Conservation (phyloP, 2,113 vertebrate species). For the Herpetotheres cachinnans region DNA sequence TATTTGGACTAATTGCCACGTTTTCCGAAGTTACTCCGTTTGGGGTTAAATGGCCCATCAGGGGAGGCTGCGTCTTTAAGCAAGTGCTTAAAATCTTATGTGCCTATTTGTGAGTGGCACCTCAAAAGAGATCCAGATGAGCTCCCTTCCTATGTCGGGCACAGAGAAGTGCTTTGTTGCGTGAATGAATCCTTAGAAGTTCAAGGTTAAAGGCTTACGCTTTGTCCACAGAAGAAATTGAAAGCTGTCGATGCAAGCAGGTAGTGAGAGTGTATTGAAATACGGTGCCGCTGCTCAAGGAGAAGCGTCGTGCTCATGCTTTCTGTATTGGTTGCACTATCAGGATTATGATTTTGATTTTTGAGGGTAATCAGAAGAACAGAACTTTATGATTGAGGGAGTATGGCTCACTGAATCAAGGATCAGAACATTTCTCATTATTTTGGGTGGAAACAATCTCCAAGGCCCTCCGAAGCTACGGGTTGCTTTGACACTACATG, state of each 20-base stretch:
- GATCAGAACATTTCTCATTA: neutral
- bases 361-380: neutral
- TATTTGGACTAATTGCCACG: neutral
- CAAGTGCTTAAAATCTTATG: neutral
- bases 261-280: rapidly evolving
- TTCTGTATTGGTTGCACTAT: neutral
- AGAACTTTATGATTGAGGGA: neutral
- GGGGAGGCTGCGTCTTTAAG: neutral
- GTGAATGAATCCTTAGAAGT: neutral
- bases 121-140: neutral
- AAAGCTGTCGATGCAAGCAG: rapidly evolving
- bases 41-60: neutral
- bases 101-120: neutral
- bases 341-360: neutral
- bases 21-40: neutral
- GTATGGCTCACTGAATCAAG: neutral
- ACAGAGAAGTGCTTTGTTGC: neutral
- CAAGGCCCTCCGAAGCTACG: neutral
- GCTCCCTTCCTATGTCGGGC: neutral
- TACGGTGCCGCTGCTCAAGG: rapidly evolving
- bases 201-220: neutral
- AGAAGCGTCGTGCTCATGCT: rapidly evolving
- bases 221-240: neutral
- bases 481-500: neutral
- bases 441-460: neutral